Evolutionary conservation across 2,888 invertebrate genomes (phyloP), one percentile per base, ranked within the genome.

Genomic region (Xestoiulus laeticollis): DNA sequence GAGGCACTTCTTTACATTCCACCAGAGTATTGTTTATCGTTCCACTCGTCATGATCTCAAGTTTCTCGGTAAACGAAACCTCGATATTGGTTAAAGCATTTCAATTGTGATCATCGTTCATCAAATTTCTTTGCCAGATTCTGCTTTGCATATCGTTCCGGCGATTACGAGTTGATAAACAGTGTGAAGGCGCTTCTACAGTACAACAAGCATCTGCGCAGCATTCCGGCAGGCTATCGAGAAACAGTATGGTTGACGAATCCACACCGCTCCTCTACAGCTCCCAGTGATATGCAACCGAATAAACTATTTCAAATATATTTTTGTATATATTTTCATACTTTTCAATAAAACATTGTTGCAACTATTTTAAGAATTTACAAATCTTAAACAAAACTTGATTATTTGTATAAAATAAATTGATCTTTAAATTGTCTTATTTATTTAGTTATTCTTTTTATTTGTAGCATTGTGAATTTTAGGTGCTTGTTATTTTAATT

Each of bases 11-110:
- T 44, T 16, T 59, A 1, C n/a, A 85, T n/a, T 26, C 19, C 16
- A 38, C 85, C 10, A 19, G 44, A 4, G 6, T 85, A 5, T 43
- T 87, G n/a, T 87, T 87, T 26, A 85, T 85, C 30, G 87, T 87
- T 8, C 85, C 87, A 14, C 43, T 87, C 19, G 53, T 59, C 1
- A 33, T 87, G 33, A 68, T 85, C 59, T 32, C 78, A 8, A 22
- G 85, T 22, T 87, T 87, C 22, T 33, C 44, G 87, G 87, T 85
- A 85, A 43, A 1, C 30, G 16, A 10, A 48, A 48, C 16, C 16
- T 16, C 26, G 4, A 14, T 30, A 30, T 14, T 30, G 78, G 8
- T 26, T 6, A 12, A 48, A 16, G 14, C 30, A 12, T 12, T 26
- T 4, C 22, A 22, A 59, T 59, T 22, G 10, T 22, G 59, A 22